phyloP scores from a whole-genome alignment of 2,797 vertebrate species.

The Syndactyla subalaris region DNA sequence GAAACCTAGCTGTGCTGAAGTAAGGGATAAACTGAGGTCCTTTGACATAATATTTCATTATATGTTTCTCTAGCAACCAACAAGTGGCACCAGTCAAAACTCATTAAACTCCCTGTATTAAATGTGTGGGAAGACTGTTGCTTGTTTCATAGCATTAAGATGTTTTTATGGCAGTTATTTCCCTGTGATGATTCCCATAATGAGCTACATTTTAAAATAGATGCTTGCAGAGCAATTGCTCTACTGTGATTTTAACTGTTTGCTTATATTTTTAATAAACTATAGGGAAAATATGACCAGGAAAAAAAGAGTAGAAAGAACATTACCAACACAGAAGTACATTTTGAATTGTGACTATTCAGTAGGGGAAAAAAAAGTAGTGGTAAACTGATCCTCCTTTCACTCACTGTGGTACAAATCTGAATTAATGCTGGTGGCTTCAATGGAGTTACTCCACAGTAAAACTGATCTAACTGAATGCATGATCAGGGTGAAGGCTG shows the following conservation, averaged over 20 bases:
- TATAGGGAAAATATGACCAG: not conserved
- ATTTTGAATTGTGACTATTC: not conserved
- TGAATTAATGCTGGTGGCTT: not conserved
- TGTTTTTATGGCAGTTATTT: conserved; percentile 7
- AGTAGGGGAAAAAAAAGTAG: not conserved
- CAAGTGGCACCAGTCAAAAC: not conserved
- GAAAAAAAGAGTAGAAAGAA: not conserved
- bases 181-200: conserved; percentile 1
- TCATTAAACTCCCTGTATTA: not conserved
- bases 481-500: not conserved
- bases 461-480: not conserved
- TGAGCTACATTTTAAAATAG: not conserved
- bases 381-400: not conserved
- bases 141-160: not conserved
- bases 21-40: not conserved
- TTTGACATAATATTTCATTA: not conserved
- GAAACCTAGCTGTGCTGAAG: not conserved
- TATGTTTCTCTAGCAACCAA: not conserved
- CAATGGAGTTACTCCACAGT: not conserved
- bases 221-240: not conserved
- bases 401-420: not conserved
- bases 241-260: not conserved
- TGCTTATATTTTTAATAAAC: not conserved
- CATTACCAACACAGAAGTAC: not conserved
- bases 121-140: not conserved